Evolutionary conservation across 2,797 vertebrate genomes (phyloP).

Genomic region (Falco rusticolus): DNA sequence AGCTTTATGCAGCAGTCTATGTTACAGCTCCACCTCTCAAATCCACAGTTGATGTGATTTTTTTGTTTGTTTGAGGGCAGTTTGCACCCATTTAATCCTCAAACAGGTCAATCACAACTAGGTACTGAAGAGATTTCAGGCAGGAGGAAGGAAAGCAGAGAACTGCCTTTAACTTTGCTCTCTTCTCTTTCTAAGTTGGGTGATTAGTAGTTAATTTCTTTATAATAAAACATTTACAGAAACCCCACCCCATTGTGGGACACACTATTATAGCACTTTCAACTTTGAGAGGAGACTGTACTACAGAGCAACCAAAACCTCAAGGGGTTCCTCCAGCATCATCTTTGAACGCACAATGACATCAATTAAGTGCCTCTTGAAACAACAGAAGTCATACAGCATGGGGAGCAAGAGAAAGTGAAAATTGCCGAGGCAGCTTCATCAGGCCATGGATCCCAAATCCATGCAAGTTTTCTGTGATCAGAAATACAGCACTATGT

Average conservation of each 20-base stretch:
- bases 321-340: slow-evolving; percentile 18
- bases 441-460: slow-evolving; percentile 23
- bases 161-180: neutral
- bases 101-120: neutral
- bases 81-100: neutral
- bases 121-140: neutral
- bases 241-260: slow-evolving; percentile 2
- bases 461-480: neutral
- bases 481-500: neutral
- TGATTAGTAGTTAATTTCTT: slow-evolving; percentile 36
- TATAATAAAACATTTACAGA: slow-evolving; percentile 23
- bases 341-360: slow-evolving; percentile 18
- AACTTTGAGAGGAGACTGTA: slow-evolving; percentile 2
- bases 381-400: neutral
- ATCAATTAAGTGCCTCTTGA: slow-evolving; percentile 12
- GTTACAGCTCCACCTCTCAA: neutral
- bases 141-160: neutral
- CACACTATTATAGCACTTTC: neutral
- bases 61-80: neutral
- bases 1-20: neutral
- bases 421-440: slow-evolving; percentile 46
- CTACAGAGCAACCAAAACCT: slow-evolving; percentile 31
- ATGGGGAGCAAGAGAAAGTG: neutral
- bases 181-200: neutral
- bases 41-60: neutral